Percentiles rank a stretch among this genome's conserved stretches.
Conservation (phyloP, 2,113 vertebrate genomes). For the Ondatra zibethicus region DNA sequence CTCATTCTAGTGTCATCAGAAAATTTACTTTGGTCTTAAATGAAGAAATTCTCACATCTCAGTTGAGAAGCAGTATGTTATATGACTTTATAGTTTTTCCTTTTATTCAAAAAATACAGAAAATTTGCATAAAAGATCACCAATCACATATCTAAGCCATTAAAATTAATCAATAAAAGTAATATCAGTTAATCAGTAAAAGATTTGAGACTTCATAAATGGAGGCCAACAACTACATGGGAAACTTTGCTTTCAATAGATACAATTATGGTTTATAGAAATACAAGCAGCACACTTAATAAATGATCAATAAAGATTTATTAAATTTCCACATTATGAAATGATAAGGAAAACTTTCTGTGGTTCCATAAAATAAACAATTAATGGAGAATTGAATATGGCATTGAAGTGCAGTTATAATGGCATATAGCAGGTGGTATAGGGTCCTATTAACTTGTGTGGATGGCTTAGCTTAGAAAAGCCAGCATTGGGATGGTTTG, state of each 20-base stretch:
- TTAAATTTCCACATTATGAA: background rate
- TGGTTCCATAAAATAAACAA: background rate
- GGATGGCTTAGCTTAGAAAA: background rate
- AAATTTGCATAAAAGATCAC: background rate
- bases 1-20: background rate
- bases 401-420: background rate
- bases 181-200: background rate
- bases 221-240: background rate
- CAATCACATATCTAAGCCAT: background rate
- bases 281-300: background rate
- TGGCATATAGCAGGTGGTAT: background rate
- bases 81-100: background rate
- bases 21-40: slow-evolving; percentile 10
- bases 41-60: background rate
- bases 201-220: background rate
- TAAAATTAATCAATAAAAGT: background rate
- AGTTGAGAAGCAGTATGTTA: slow-evolving; percentile 32
- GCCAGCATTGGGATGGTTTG: background rate
- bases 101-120: slow-evolving; percentile 1
- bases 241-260: background rate
- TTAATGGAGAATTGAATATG: background rate
- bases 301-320: background rate
- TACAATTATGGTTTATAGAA: background rate
- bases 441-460: background rate
- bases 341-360: background rate